These are phyloP conservation scores for Merops nubicus DNA, from an alignment of 2,113 vertebrate genomes.

Conservation along the genomic window DNA sequence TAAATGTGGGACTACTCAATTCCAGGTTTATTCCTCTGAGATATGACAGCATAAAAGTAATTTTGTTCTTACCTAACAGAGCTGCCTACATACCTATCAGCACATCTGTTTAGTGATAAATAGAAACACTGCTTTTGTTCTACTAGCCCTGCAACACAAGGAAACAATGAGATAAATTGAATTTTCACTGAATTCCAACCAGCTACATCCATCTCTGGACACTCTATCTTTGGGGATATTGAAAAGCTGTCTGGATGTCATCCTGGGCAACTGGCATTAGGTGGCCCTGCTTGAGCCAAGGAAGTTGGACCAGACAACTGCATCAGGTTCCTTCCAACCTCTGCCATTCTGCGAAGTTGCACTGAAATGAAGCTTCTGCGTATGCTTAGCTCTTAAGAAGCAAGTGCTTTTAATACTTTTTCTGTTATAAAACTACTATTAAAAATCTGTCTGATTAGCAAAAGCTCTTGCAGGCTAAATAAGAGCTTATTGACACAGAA, in stretches of 20 bases:
- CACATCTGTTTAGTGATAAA: no score
- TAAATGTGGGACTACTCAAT: no score
- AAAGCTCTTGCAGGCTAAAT: constrained; percentile 8
- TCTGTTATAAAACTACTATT: background rate
- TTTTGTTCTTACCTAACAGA: no score
- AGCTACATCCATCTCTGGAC: background rate
- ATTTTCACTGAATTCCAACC: background rate
- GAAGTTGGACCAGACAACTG: background rate
- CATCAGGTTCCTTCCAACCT: background rate
- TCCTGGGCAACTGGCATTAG: background rate
- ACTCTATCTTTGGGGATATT: background rate
- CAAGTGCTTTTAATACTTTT: background rate
- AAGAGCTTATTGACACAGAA: background rate
- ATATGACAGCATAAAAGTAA: no score
- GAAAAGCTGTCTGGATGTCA: background rate
- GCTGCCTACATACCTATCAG: no score
- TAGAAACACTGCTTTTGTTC: background rate
- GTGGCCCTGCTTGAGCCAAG: background rate
- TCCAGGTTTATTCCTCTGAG: no score
- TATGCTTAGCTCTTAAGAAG: background rate
- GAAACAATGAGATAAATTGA: background rate
- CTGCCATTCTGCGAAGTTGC: background rate
- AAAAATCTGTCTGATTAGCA: constrained; percentile 30
- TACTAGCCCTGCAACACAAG: background rate
- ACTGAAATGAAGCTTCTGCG: background rate